phyloP scores from a whole-genome alignment of 2,797 vertebrate species.

The Pelodytes ibericus region DNA sequence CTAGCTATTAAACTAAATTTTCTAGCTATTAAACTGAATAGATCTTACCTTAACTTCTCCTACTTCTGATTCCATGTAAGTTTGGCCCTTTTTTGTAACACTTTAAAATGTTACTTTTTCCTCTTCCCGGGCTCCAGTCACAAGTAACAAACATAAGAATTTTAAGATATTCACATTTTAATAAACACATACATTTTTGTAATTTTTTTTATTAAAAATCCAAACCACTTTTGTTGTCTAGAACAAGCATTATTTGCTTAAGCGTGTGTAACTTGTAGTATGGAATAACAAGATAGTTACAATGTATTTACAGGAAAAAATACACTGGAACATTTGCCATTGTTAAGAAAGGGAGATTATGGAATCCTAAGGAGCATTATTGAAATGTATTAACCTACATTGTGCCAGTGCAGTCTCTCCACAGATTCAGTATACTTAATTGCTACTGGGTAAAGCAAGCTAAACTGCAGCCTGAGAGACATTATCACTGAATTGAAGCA shows the following conservation, averaged over 20 bases:
- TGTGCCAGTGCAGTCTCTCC: not conserved
- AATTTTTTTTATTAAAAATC: not conserved
- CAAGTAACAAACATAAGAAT: too few relatives aligned
- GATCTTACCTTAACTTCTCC: too few relatives aligned
- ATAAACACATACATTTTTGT: too few relatives aligned
- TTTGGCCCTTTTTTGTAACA: too few relatives aligned
- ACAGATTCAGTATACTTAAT: not conserved
- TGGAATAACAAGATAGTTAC: too few relatives aligned
- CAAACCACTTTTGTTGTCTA: too few relatives aligned
- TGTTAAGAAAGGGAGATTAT: not conserved
- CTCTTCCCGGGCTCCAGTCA: too few relatives aligned
- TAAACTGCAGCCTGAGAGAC: constrained; percentile 29
- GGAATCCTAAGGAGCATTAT: not conserved
- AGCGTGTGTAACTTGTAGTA: too few relatives aligned
- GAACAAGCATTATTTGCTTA: not conserved
- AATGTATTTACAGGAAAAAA: not conserved
- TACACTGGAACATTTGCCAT: not conserved
- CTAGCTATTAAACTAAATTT: too few relatives aligned
- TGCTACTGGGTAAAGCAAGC: constrained; percentile 22
- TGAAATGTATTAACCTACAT: not conserved
- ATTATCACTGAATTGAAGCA: constrained; percentile 41
- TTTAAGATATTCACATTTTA: too few relatives aligned
- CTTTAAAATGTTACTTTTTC: not conserved
- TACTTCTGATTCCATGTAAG: too few relatives aligned
- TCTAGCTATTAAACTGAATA: too few relatives aligned